These are phyloP conservation scores for Gandaritis pyraliata DNA, from an alignment of 2,888 invertebrate species.

Conservation along the genomic window DNA sequence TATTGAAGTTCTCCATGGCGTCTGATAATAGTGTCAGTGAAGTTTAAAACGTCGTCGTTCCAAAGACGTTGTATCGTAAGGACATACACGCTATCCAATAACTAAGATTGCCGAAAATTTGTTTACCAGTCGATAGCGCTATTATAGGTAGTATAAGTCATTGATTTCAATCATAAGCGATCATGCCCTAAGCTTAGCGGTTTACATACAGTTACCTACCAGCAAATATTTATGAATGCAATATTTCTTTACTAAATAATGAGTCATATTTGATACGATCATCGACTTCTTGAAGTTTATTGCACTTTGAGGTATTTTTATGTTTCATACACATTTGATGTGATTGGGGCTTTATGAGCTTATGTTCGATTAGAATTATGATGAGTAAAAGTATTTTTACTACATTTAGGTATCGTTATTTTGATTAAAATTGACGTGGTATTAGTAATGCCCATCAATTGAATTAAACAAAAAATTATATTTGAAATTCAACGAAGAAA, in stretches of 20 bases:
- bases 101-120: no score
- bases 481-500: no score
- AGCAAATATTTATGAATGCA: constrained; percentile 50
- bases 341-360: constrained; percentile 5
- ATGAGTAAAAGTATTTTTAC: constrained; percentile 3
- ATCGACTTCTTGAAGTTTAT: constrained; percentile 71
- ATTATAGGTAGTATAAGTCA: constrained; percentile 5
- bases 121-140: no score
- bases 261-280: constrained; percentile 65
- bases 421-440: no score
- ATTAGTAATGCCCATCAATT: no score
- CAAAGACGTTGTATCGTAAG: no score
- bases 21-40: no score
- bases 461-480: no score
- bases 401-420: not conserved
- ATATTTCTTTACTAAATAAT: constrained; percentile 61
- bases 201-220: constrained; percentile 57
- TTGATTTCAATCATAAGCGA: constrained; percentile 11
- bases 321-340: constrained; percentile 20
- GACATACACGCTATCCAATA: no score
- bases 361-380: constrained; percentile 7
- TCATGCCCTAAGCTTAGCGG: constrained; percentile 39
- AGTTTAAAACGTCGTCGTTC: no score
- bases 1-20: no score
- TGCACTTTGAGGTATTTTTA: constrained; percentile 53